These are phyloP conservation scores for Baronia brevicornis DNA, from an alignment of 2,888 invertebrate species.

Conservation along the genomic window DNA sequence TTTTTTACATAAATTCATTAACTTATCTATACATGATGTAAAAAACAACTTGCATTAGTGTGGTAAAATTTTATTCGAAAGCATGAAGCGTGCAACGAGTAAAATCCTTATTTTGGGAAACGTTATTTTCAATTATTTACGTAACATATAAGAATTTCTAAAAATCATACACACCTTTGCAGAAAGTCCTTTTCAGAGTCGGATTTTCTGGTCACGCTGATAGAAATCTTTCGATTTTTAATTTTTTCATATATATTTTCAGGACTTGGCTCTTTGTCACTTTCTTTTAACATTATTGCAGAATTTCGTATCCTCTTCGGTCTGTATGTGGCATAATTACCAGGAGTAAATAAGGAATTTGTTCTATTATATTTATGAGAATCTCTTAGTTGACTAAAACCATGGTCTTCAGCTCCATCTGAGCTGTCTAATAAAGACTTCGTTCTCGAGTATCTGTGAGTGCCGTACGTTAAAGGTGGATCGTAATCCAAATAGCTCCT, in stretches of 20 bases:
- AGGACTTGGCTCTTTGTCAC: slow-evolving; percentile 67
- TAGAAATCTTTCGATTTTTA: slow-evolving; percentile 66
- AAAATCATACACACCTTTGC: slow-evolving; percentile 67
- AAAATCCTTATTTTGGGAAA: slow-evolving; percentile 55
- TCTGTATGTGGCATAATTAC: slow-evolving; percentile 68
- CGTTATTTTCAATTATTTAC: slow-evolving; percentile 70
- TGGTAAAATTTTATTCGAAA: slow-evolving; percentile 61
- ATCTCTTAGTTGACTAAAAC: slow-evolving; percentile 45
- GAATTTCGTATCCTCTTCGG: slow-evolving; percentile 67
- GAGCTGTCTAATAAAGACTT: slow-evolving; percentile 62
- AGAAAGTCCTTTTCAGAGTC: slow-evolving; percentile 57
- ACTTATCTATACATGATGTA: slow-evolving; percentile 33
- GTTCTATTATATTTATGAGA: slow-evolving; percentile 63
- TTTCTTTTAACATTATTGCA: slow-evolving; percentile 67
- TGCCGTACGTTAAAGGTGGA: slow-evolving; percentile 52
- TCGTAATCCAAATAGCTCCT: slow-evolving; percentile 62
- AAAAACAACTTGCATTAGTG: slow-evolving; percentile 65
- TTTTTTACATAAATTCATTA: slow-evolving; percentile 28
- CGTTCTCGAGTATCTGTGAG: slow-evolving; percentile 60
- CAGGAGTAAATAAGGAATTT: slow-evolving; percentile 66
- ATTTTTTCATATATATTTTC: slow-evolving; percentile 71
- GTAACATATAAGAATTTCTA: slow-evolving; percentile 42
- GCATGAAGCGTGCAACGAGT: slow-evolving; percentile 72
- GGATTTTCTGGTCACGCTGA: slow-evolving; percentile 66
- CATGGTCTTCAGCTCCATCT: slow-evolving; percentile 47